Conservation (phyloP, 2,797 vertebrate species). For the Syndactyla subalaris region DNA sequence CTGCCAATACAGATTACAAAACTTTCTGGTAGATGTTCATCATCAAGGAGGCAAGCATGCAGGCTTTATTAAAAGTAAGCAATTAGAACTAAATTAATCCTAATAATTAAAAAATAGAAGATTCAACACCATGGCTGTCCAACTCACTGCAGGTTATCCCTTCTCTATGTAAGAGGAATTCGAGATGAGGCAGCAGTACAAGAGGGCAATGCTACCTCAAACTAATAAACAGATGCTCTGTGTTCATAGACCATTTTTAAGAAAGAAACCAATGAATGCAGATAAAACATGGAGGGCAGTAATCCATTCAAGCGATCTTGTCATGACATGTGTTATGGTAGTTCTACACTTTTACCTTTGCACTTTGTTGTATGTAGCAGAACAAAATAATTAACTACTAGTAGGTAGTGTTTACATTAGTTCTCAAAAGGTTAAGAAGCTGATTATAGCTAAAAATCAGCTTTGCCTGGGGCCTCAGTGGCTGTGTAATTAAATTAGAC, state of each 20-base stretch:
- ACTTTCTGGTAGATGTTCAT: neutral
- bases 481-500: slow-evolving; percentile 85
- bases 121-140: rapidly evolving
- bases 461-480: slow-evolving; percentile 79
- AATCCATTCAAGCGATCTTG: slow-evolving; percentile 68
- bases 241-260: neutral
- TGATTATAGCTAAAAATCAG: slow-evolving; percentile 86
- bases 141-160: neutral
- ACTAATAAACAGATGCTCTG: neutral
- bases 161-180: neutral
- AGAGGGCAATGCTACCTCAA: neutral
- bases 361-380: slow-evolving; percentile 68
- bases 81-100: neutral
- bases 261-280: neutral
- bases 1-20: neutral
- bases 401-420: slow-evolving; percentile 81
- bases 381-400: slow-evolving; percentile 78
- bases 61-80: neutral
- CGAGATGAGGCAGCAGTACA: neutral
- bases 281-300: slow-evolving; percentile 15
- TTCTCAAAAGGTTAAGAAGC: slow-evolving; percentile 86
- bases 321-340: slow-evolving; percentile 64
- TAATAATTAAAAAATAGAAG: neutral
- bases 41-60: neutral
- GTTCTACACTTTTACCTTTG: slow-evolving; percentile 75